phyloP scores from a whole-genome alignment of 2,797 vertebrate genomes.

The Dicrostonyx torquatus region DNA sequence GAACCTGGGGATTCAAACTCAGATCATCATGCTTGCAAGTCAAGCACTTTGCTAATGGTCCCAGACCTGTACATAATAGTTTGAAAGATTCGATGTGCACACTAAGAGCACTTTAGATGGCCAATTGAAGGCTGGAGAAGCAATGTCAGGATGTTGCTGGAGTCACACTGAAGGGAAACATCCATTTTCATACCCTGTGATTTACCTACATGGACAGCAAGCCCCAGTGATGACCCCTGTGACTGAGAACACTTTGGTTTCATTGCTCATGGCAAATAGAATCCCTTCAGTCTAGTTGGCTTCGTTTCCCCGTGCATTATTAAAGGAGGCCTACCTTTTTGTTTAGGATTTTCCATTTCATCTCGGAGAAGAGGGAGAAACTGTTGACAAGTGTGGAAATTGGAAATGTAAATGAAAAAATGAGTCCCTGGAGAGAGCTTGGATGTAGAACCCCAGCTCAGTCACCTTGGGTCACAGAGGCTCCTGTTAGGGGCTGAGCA shows the following conservation, averaged over 20 bases:
- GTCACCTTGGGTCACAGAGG: conserved; percentile 27
- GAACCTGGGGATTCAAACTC: background rate
- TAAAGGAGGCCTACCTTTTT: conserved; percentile 28
- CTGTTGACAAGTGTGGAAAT: conserved; percentile 72
- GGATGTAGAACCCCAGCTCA: conserved; percentile 48
- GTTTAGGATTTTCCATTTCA: background rate
- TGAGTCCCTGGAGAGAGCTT: conserved; percentile 44
- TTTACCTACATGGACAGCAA: background rate
- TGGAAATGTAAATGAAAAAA: conserved; percentile 79
- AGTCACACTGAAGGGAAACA: background rate
- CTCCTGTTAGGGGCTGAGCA: background rate
- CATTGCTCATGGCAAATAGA: background rate
- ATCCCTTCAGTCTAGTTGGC: background rate
- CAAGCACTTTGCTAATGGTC: background rate
- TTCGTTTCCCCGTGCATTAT: background rate
- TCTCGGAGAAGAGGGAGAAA: conserved; percentile 56
- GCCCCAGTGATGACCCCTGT: background rate
- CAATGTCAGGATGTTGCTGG: background rate
- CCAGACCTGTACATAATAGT: background rate
- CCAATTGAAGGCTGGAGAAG: background rate
- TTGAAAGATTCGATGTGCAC: background rate
- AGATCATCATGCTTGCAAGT: background rate
- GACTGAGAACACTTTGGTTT: background rate
- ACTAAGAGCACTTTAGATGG: background rate
- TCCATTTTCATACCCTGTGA: background rate